A percentile compares a stretch with the other conserved stretches of the same genome.
These are phyloP conservation scores for Colossoma macropomum DNA, from an alignment of 2,113 vertebrate species.

Conservation along the genomic window DNA sequence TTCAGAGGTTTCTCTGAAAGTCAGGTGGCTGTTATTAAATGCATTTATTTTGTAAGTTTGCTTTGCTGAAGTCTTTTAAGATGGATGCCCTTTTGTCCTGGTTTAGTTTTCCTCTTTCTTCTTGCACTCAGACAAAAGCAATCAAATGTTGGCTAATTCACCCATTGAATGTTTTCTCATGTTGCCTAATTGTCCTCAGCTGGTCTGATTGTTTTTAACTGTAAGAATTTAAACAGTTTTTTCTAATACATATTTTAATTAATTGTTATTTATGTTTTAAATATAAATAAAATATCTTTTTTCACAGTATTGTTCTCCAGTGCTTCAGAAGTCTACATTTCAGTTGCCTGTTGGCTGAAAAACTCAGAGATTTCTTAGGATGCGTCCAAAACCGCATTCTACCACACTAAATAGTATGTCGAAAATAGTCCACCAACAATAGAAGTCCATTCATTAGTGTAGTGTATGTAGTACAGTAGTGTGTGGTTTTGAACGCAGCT, in stretches of 20 bases:
- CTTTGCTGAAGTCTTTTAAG: not conserved
- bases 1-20: not conserved
- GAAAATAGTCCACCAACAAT: too few relatives aligned
- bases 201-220: slow-evolving; percentile 49
- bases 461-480: too few relatives aligned
- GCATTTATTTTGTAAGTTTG: not conserved
- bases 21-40: too few relatives aligned
- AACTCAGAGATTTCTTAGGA: too few relatives aligned
- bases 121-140: slow-evolving; percentile 31
- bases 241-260: slow-evolving; percentile 2
- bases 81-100: not conserved
- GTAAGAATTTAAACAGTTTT: not conserved
- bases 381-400: too few relatives aligned
- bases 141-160: slow-evolving; percentile 19
- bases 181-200: slow-evolving; percentile 43
- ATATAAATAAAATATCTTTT: slow-evolving; percentile 6
- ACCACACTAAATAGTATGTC: too few relatives aligned
- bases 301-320: not conserved
- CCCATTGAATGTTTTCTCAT: not conserved
- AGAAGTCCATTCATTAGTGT: too few relatives aligned
- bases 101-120: not conserved
- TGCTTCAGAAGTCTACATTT: not conserved
- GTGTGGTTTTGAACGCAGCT: too few relatives aligned
- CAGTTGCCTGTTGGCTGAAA: too few relatives aligned
- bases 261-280: slow-evolving; percentile 7